Evolutionary conservation across 1,140 invertebrate species (phyloP), one percentile per base, ranked within the genome.

Genomic region (Drosophila murphyi): DNA sequence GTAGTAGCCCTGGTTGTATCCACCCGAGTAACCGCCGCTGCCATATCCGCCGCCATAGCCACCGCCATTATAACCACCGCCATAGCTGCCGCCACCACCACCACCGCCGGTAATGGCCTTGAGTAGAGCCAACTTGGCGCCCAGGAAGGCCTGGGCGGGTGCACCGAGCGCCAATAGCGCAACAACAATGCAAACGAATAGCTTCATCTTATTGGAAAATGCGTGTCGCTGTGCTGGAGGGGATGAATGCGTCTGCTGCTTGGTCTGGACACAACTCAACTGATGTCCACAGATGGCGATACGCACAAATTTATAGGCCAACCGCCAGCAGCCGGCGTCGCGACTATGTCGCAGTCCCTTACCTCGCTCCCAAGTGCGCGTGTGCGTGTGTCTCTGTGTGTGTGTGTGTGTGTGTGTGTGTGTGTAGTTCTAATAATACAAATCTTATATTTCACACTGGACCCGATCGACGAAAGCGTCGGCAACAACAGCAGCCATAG

Each of bases 271-370:
- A 72, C 83, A 86, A 89, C 85, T 91, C 81, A 91, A 91, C 89
- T 91, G 89, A 86, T 91, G 72, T 72, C 65, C 63, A 78, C 77
- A 72, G 52, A 71, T 59, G 64, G 31, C 70, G 35, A 37, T 64
- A 69, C 79, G 63, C 85, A 86, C 89, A 82, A 86, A 91, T 91
- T 91, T 91, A 91, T 91, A 91, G 76, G 72, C 78, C 74, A 70
- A 72, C 71, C 12, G 8, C 39, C 32, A 68, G 50, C 37, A 48
- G 70, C 51, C 41, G 48, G 35, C 56, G n/a, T 63, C 45, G 35
- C 51, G 34, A 43, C 59, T 7, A 48, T n/a, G n/a, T 29, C 32
- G 10, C 55, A 6, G 63, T 35, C 8, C 47, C 54, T 70, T 55
- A 45, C 32, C 56, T 62, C 37, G 34, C 34, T 34, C 3, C 34